Conservation (phyloP, 2,888 invertebrate species). For the Ellobium chinense region DNA sequence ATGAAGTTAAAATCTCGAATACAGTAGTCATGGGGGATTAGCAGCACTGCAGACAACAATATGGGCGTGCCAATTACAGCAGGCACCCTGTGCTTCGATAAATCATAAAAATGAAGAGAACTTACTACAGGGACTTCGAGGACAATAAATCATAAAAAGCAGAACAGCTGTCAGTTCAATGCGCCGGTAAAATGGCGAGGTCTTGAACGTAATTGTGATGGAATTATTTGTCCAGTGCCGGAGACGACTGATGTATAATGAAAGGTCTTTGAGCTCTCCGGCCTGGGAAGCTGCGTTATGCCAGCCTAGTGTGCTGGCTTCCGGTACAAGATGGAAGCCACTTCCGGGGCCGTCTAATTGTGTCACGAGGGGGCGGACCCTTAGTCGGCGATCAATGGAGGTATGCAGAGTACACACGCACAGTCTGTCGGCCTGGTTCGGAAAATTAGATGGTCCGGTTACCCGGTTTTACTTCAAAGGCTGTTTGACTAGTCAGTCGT, state of each 20-base stretch:
- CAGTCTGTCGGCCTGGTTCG: neutral
- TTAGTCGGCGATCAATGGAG: conserved; percentile 17
- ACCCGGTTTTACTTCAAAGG: neutral
- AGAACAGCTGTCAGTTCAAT: too few species aligned
- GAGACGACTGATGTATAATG: conserved; percentile 29
- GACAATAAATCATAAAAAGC: too few species aligned
- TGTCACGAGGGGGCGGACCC: conserved; percentile 27
- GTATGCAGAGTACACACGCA: conserved; percentile 1
- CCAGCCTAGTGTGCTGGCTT: conserved; percentile 29
- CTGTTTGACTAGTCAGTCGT: neutral
- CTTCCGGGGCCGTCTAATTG: conserved; percentile 45
- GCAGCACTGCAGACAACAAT: too few species aligned
- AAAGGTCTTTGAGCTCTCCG: conserved; percentile 18
- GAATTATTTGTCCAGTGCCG: conserved; percentile 9
- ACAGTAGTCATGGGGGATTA: too few species aligned
- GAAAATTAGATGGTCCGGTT: conserved; percentile 24
- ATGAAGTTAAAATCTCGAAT: too few species aligned
- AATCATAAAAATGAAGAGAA: too few species aligned
- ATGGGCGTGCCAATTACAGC: too few species aligned
- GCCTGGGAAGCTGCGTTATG: conserved; percentile 29
- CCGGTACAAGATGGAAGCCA: conserved; percentile 41
- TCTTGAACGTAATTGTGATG: too few species aligned
- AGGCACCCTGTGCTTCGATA: too few species aligned
- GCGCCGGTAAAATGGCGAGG: neutral
- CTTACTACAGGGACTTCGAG: too few species aligned